Percentiles rank a stretch among this genome's conserved stretches.
Conservation (phyloP, 1,140 invertebrate genomes). For the Sminthurides bifidus region DNA sequence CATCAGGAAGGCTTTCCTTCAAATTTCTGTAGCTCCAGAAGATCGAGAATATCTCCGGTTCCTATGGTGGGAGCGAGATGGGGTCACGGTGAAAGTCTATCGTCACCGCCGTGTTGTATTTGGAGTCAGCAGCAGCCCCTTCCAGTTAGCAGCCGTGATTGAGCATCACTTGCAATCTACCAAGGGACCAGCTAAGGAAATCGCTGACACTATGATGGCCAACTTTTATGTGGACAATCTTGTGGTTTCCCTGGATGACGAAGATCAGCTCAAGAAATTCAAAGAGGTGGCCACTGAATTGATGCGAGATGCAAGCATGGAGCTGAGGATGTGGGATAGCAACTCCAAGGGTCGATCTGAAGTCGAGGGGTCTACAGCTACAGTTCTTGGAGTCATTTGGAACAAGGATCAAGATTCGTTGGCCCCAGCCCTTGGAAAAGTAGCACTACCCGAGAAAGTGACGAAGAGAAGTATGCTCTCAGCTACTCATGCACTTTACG, state of each 20-base stretch:
- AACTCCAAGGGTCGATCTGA: neutral
- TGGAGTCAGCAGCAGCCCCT: slow-evolving; percentile 10
- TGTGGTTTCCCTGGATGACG: neutral
- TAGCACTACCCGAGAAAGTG: neutral
- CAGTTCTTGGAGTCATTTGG: neutral
- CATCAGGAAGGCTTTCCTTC: slow-evolving; percentile 4
- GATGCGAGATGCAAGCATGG: neutral
- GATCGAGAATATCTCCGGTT: slow-evolving; percentile 9
- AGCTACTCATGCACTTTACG: neutral
- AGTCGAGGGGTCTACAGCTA: too few relatives aligned
- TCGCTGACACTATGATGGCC: neutral
- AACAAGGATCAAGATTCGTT: neutral
- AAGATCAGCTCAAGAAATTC: neutral
- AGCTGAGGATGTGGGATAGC: neutral
- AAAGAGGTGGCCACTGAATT: neutral
- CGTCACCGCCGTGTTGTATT: slow-evolving; percentile 13
- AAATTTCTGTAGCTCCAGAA: slow-evolving; percentile 5
- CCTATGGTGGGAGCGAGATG: slow-evolving; percentile 8
- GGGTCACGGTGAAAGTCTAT: neutral
- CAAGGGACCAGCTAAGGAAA: neutral
- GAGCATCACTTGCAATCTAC: neutral
- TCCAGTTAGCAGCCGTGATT: slow-evolving; percentile 12
- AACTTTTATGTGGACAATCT: slow-evolving; percentile 16
- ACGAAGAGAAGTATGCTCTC: neutral
- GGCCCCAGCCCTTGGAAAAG: too few relatives aligned